These are phyloP conservation scores for Spodoptera exigua DNA, from an alignment of 2,888 invertebrate genomes.

Conservation along the genomic window DNA sequence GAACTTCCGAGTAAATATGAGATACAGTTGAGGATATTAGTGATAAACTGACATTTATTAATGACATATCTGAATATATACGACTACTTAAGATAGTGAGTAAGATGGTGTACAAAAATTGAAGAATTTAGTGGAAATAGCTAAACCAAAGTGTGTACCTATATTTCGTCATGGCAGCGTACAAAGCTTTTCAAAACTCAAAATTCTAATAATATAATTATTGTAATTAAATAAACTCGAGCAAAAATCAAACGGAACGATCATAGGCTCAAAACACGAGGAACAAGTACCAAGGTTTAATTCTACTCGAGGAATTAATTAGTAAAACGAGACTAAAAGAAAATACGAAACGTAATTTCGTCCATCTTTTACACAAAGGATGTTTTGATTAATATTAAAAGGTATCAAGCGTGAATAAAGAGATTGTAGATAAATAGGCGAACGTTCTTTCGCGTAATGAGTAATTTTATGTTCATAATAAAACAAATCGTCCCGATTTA, in stretches of 20 bases:
- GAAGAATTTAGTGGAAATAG: not conserved
- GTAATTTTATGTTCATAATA: slow-evolving; percentile 36
- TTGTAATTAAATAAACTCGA: slow-evolving; percentile 32
- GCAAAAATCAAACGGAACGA: slow-evolving; percentile 36
- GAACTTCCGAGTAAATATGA: slow-evolving; percentile 47
- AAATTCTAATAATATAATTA: slow-evolving; percentile 38
- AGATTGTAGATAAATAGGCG: slow-evolving; percentile 39
- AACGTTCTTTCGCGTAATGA: slow-evolving; percentile 16
- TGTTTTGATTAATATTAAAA: slow-evolving; percentile 55
- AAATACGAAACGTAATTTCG: slow-evolving; percentile 59
- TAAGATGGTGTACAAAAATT: slow-evolving; percentile 11
- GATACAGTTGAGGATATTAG: slow-evolving; percentile 32
- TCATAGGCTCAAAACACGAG: slow-evolving; percentile 38
- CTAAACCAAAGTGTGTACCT: slow-evolving; percentile 9
- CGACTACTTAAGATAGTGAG: slow-evolving; percentile 10
- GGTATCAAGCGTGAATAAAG: slow-evolving; percentile 43
- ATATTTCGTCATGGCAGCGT: slow-evolving; percentile 24
- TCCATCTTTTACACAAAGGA: slow-evolving; percentile 54
- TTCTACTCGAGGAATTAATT: slow-evolving; percentile 62
- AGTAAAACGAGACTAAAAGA: slow-evolving; percentile 57
- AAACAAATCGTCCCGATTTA: slow-evolving; percentile 31
- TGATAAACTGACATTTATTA: slow-evolving; percentile 36
- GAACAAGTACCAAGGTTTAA: slow-evolving; percentile 57
- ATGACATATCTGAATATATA: slow-evolving; percentile 19
- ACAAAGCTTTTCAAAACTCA: slow-evolving; percentile 26